Percentiles rank a stretch among this genome's conserved stretches.
Evolutionary conservation across 2,113 vertebrate genomes (phyloP).

Genomic region (Nanger granti): DNA sequence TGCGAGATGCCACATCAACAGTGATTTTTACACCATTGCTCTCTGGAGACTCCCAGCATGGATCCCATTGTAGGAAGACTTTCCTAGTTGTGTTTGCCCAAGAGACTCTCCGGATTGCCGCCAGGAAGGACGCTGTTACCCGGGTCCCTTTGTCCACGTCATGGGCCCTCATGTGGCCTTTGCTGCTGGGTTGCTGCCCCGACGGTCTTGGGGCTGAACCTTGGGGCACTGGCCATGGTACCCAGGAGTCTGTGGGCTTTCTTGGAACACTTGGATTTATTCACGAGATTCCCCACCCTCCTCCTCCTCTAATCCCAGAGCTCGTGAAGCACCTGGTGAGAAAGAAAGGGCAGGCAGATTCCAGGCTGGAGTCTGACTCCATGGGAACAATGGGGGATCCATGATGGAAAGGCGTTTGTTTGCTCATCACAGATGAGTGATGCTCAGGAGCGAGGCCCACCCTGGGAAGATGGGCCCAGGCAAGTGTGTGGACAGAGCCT

Average conservation of each 20-base stretch:
- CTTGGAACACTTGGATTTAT: neutral
- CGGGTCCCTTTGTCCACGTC: neutral
- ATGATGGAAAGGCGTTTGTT: neutral
- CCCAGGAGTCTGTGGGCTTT: neutral
- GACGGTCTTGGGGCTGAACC: neutral
- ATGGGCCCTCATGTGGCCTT: accelerated
- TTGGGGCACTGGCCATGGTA: accelerated
- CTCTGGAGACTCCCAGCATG: neutral
- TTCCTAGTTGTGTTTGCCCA: neutral
- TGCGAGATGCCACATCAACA: accelerated
- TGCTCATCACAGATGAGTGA: neutral
- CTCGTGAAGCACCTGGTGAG: neutral
- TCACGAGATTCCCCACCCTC: too few relatives aligned
- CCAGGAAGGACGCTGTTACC: neutral
- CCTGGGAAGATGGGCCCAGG: neutral
- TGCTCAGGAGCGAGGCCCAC: neutral
- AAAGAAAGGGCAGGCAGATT: neutral
- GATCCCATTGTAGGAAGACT: neutral
- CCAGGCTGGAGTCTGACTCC: neutral
- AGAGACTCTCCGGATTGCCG: neutral
- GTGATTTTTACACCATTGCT: neutral
- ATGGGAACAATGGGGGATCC: neutral
- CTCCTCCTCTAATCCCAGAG: neutral
- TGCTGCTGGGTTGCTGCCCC: neutral
- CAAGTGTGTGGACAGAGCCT: neutral